These are phyloP conservation scores for Zaprionus nigranus DNA, from an alignment of 1,140 invertebrate genomes.

Conservation along the genomic window DNA sequence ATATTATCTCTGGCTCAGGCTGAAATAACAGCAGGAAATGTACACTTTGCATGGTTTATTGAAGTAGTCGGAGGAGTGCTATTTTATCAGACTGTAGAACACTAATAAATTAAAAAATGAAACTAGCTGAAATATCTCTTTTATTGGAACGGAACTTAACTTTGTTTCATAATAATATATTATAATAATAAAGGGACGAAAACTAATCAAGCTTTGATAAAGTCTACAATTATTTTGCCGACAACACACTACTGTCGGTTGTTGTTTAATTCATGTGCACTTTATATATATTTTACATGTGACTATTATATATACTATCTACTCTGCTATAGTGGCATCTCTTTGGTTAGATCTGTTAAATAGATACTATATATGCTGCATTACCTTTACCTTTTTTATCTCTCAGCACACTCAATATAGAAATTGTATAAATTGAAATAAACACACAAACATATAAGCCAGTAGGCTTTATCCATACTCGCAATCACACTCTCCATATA, in stretches of 20 bases:
- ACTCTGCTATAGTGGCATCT: conserved; percentile 43
- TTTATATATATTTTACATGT: conserved; percentile 47
- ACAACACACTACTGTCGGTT: too few species aligned
- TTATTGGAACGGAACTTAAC: background rate
- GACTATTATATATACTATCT: background rate
- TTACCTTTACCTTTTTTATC: too few species aligned
- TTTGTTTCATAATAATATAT: too few species aligned
- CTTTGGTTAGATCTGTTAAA: conserved; percentile 60
- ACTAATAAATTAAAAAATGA: too few species aligned
- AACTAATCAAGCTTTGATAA: background rate
- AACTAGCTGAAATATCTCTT: too few species aligned
- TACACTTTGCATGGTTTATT: too few species aligned
- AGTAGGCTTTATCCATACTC: conserved; percentile 46
- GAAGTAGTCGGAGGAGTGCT: too few species aligned
- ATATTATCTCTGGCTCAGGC: conserved; percentile 4
- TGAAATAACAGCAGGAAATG: too few species aligned
- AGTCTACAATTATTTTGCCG: background rate
- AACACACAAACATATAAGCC: conserved; percentile 45
- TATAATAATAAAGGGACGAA: too few species aligned
- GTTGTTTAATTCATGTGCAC: conserved; percentile 47
- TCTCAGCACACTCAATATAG: conserved; percentile 6
- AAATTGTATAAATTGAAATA: conserved; percentile 31
- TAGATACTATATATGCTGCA: conserved; percentile 57
- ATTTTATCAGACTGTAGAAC: too few species aligned
- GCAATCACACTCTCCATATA: conserved; percentile 5